Base-by-base conservation (phyloP, 2,888 invertebrate genomes). In the Polydrusus cervinus region DNA sequence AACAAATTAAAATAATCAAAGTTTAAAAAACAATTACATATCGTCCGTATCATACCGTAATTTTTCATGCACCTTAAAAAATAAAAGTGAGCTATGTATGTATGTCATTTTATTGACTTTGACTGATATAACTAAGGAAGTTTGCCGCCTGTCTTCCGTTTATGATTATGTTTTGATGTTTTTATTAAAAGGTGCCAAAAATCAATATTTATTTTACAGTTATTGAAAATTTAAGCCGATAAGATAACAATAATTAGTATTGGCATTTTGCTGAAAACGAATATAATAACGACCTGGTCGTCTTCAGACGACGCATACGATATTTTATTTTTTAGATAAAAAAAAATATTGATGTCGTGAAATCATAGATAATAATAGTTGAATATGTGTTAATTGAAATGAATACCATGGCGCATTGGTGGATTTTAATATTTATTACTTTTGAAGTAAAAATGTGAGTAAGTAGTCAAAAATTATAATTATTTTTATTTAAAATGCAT, bases 181-280 rank as follows among this genome's bases (percentile, higher is more conserved):
- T 55, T 43, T 34, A 34, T 10, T 9, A 34, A 18, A n/a, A 55
- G 55, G 53, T 67, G 55, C 43, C 67, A 67, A 38, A 51, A 53
- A 34, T 66, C 51, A 53, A 53, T 53, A 66, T 47, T 51, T 66
- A 25, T 5, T n/a, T n/a, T n/a, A 51, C 38, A 34, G 16, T 9
- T 66, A 65, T 65, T 51, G 40, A 49, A 18, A 66, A 49, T 55
- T 40, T 7, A 18, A 51, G 13, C 11, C 30, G 67, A 67, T 67
- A 67, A 67, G 67, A 67, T 67, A 51, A 67, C 49, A 30, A 38
- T 65, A 47, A 65, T 20, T 45, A n/a, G 47, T 65, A 47, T 47
- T 13, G 25, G 25, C 25, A 3, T 34, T 51, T 66, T 66, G 47
- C 13, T 60, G 14, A 34, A 43, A 61, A 38, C 38, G 5, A 61